These are phyloP conservation scores for Caprella mutica DNA, from an alignment of 2,888 invertebrate species.

Conservation along the genomic window DNA sequence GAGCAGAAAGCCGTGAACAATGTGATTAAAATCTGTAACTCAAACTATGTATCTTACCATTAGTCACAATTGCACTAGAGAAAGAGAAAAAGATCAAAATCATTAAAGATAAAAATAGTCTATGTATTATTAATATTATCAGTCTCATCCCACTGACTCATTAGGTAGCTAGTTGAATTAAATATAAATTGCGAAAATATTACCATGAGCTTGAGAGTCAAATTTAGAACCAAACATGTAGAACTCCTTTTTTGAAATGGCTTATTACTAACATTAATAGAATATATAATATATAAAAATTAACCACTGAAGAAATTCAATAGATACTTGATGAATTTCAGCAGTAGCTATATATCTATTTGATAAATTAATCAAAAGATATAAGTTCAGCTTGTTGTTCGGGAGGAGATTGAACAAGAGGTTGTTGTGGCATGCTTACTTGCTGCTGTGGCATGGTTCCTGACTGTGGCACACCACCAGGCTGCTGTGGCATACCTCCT, in stretches of 20 bases:
- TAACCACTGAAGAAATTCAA: not conserved
- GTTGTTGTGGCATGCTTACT: not conserved
- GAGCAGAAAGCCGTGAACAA: no score
- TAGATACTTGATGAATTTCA: not conserved
- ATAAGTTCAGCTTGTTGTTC: constrained; percentile 29
- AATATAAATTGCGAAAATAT: no score
- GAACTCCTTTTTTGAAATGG: not conserved
- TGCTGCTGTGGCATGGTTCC: constrained; percentile 2
- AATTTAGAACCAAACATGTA: constrained; percentile 1
- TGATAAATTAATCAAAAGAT: constrained; percentile 25
- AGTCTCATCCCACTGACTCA: no score
- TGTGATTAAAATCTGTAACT: no score
- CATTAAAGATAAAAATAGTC: no score
- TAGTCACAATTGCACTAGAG: no score
- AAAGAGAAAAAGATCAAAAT: no score
- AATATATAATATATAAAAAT: not conserved
- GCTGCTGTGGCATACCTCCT: not conserved
- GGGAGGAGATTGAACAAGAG: constrained; percentile 15
- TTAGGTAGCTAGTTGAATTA: no score
- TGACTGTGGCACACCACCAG: constrained; percentile 7
- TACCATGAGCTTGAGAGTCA: no score
- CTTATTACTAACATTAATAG: not conserved
- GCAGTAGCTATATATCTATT: not conserved
- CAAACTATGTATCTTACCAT: no score
- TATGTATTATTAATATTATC: no score